Evolutionary conservation across 2,888 invertebrate species (phyloP).

Genomic region (Periphyllus acericola): DNA sequence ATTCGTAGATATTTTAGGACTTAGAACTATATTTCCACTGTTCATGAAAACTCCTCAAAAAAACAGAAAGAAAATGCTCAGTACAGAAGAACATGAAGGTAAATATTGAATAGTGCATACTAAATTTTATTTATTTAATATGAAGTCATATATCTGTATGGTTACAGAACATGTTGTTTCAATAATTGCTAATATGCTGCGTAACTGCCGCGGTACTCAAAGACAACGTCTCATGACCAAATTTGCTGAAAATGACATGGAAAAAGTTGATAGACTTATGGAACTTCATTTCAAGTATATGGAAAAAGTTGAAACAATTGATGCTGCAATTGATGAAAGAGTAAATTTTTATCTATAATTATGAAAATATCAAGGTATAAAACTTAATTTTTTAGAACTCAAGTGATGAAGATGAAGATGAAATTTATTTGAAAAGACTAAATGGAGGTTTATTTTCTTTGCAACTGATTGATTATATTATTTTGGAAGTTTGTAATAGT

Average conservation of each 20-base stretch:
- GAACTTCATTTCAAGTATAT: constrained; percentile 97
- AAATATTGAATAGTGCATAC: constrained; percentile 48
- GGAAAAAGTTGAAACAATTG: constrained; percentile 88
- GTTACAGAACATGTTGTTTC: constrained; percentile 87
- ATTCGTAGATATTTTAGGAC: constrained; percentile 95
- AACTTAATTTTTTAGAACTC: constrained; percentile 65
- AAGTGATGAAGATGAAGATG: constrained; percentile 84
- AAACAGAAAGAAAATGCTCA: constrained; percentile 79
- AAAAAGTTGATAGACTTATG: constrained; percentile 95
- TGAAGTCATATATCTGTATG: constrained; percentile 63
- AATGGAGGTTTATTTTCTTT: constrained; percentile 96
- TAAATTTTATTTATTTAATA: constrained; percentile 20
- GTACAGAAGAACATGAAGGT: constrained; percentile 91
- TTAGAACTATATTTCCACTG: constrained; percentile 95
- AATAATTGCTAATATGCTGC: constrained; percentile 90
- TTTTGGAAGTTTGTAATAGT: constrained; percentile 81
- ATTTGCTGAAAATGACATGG: constrained; percentile 97
- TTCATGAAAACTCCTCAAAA: constrained; percentile 99
- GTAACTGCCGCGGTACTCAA: constrained; percentile 91
- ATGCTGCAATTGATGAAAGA: constrained; percentile 69
- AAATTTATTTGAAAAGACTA: constrained; percentile 86
- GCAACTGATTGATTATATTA: constrained; percentile 91
- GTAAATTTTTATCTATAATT: constrained; percentile 64
- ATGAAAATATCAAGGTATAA: constrained; percentile 63
- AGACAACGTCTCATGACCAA: constrained; percentile 90